phyloP scores from a whole-genome alignment of 2,888 invertebrate genomes.

The Schizaphis graminum region DNA sequence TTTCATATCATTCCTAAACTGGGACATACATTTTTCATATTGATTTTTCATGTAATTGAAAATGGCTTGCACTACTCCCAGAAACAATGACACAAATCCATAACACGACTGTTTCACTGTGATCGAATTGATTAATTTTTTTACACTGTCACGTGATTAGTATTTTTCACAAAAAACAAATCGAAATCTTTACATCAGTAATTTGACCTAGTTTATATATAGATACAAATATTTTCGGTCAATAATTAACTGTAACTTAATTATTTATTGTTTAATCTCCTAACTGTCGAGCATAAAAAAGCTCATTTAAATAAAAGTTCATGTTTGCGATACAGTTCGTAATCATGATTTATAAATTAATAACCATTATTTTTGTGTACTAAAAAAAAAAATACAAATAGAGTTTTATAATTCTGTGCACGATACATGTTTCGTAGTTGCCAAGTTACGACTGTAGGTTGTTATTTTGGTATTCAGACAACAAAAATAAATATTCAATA shows the following conservation, averaged over 20 bases:
- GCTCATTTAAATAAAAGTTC: not conserved
- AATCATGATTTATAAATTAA: slow-evolving; percentile 29
- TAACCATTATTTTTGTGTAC: not conserved
- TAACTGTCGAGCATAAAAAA: not conserved
- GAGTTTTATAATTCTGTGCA: slow-evolving; percentile 29
- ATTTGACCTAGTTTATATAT: not conserved
- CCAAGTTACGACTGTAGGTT: slow-evolving; percentile 58
- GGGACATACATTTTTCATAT: not conserved
- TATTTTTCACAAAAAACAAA: not conserved
- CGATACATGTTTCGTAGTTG: slow-evolving; percentile 34
- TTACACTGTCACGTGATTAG: not conserved
- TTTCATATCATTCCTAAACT: not conserved
- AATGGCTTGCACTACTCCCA: not conserved
- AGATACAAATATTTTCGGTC: not conserved
- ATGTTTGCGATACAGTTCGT: not conserved
- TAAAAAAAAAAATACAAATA: slow-evolving; percentile 19
- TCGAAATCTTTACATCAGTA: not conserved
- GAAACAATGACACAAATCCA: not conserved
- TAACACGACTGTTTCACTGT: not conserved
- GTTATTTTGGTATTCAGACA: slow-evolving; percentile 52
- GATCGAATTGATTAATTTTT: not conserved
- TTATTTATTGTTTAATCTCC: not conserved
- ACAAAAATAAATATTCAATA: slow-evolving; percentile 54
- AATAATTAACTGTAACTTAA: not conserved
- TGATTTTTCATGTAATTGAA: not conserved